These are phyloP conservation scores for Camponotus pennsylvanicus DNA, from an alignment of 1,140 invertebrate genomes.

Conservation along the genomic window DNA sequence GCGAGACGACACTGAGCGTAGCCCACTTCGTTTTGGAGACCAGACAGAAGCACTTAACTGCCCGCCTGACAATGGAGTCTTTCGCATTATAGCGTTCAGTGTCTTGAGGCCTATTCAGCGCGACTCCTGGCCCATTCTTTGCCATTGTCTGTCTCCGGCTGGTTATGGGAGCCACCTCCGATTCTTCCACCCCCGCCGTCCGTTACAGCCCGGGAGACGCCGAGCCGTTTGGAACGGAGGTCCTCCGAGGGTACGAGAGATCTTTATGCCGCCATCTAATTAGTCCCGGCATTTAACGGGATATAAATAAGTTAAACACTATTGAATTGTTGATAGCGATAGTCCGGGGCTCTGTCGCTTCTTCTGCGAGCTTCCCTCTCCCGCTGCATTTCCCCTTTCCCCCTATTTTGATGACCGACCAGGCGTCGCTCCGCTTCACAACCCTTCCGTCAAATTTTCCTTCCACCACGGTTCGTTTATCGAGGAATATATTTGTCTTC, in stretches of 20 bases:
- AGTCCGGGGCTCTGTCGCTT: constrained; percentile 55
- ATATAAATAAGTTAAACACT: constrained; percentile 81
- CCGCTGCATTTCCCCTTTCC: constrained; percentile 23
- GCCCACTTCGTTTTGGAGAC: constrained; percentile 79
- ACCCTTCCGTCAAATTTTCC: constrained; percentile 56
- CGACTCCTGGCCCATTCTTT: constrained; percentile 82
- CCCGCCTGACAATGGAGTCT: constrained; percentile 84
- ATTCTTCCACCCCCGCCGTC: constrained; percentile 48
- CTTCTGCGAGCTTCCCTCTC: constrained; percentile 23
- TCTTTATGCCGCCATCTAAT: constrained; percentile 80
- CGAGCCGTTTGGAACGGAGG: constrained; percentile 63
- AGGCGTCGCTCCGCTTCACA: constrained; percentile 40
- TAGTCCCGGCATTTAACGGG: constrained; percentile 80
- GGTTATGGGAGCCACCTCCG: constrained; percentile 74
- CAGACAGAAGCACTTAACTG: constrained; percentile 84
- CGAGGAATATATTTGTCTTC: constrained; percentile 67
- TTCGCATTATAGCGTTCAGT: constrained; percentile 84
- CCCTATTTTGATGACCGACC: constrained; percentile 27
- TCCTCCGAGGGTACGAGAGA: constrained; percentile 67
- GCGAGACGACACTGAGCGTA: constrained; percentile 60
- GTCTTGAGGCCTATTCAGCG: constrained; percentile 85
- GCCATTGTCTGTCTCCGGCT: constrained; percentile 82
- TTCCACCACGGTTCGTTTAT: constrained; percentile 55
- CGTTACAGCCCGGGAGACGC: constrained; percentile 69
- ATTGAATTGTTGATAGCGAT: constrained; percentile 80